phyloP scores from a whole-genome alignment of 2,888 invertebrate genomes.

The Anaspis maculata region DNA sequence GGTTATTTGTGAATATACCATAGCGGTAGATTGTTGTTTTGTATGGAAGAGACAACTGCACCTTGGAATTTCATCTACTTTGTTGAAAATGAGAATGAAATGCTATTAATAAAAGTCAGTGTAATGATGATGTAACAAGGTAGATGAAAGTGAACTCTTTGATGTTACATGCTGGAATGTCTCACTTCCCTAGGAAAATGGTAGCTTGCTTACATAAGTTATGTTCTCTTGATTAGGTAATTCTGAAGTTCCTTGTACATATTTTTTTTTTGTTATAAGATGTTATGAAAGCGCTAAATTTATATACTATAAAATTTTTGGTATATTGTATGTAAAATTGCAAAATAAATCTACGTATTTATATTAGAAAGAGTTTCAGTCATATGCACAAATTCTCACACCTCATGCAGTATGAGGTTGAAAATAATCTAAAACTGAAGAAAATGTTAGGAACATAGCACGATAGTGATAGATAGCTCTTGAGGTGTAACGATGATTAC shows the following conservation, averaged over 20 bases:
- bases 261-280: constrained; percentile 18
- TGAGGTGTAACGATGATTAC: too few relatives aligned
- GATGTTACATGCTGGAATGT: too few relatives aligned
- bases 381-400: too few relatives aligned
- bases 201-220: constrained; percentile 15
- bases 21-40: constrained; percentile 19
- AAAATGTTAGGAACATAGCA: too few relatives aligned
- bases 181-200: constrained; percentile 13
- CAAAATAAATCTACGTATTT: constrained; percentile 22
- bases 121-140: too few relatives aligned
- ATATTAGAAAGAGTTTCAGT: constrained; percentile 6
- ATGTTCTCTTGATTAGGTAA: constrained; percentile 7
- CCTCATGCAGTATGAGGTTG: not conserved
- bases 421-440: too few relatives aligned
- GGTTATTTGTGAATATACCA: constrained; percentile 19
- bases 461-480: too few relatives aligned
- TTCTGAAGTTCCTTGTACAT: constrained; percentile 18
- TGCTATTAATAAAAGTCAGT: too few relatives aligned
- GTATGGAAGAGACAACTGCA: constrained; percentile 7
- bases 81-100: too few relatives aligned
- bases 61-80: constrained; percentile 4
- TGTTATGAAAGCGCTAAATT: constrained; percentile 19
- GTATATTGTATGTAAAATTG: constrained; percentile 20
- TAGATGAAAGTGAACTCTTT: too few relatives aligned
- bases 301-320: constrained; percentile 18